Conservation (phyloP, 2,113 vertebrate species). For the Solea solea region DNA sequence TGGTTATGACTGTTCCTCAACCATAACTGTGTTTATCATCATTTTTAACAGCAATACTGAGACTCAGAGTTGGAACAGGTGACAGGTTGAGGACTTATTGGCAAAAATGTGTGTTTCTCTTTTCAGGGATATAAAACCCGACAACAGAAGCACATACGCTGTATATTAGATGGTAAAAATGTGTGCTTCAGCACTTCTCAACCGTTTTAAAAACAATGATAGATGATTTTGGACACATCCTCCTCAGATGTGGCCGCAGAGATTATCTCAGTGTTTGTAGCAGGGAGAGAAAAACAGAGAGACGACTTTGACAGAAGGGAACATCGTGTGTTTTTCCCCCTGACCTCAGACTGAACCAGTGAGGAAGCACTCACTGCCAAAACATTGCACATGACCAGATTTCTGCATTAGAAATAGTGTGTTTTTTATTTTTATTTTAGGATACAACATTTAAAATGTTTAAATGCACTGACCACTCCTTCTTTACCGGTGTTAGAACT, state of each 20-base stretch:
- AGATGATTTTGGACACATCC: constrained; percentile 5
- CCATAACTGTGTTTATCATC: no score
- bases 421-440: background rate
- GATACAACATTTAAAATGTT: background rate
- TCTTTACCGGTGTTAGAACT: background rate
- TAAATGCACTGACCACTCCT: background rate
- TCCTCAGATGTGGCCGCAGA: constrained; percentile 3
- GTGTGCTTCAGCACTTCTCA: background rate
- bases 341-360: constrained; percentile 58
- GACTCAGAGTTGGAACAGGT: no score
- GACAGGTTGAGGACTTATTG: no score
- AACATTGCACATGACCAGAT: constrained; percentile 6
- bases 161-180: background rate
- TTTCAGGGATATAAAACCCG: no score
- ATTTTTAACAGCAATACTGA: no score
- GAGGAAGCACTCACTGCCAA: constrained; percentile 18
- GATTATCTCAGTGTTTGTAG: constrained; percentile 15
- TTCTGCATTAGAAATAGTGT: constrained; percentile 1
- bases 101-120: no score
- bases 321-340: constrained; percentile 32
- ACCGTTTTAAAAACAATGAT: background rate
- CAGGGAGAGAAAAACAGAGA: background rate
- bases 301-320: constrained; percentile 50
- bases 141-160: no score
- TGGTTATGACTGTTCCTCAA: no score